These are phyloP conservation scores for Halcyon smyrnensis DNA, from an alignment of 2,797 vertebrate genomes.

Conservation along the genomic window DNA sequence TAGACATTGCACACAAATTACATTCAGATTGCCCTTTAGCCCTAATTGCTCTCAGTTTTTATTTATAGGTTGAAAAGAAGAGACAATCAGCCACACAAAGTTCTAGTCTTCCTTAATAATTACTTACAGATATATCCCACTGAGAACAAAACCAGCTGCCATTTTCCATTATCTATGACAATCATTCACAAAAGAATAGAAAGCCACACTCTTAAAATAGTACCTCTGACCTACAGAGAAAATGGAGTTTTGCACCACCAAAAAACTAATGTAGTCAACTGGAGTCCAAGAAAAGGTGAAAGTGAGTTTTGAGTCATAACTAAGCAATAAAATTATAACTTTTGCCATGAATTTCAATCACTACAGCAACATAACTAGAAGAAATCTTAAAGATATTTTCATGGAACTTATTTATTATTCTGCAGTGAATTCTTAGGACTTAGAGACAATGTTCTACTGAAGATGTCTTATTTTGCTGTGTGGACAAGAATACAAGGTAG, in stretches of 20 bases:
- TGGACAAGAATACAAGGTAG: neutral
- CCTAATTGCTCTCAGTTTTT: slow-evolving; percentile 59
- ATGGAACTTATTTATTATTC: neutral
- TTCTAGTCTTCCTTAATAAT: slow-evolving; percentile 54
- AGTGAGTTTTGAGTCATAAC: neutral
- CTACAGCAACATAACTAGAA: neutral
- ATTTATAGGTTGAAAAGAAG: slow-evolving; percentile 55
- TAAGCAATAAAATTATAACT: neutral
- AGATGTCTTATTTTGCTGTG: neutral
- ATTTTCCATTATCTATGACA: slow-evolving; percentile 42
- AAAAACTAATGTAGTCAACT: neutral
- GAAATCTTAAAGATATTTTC: neutral
- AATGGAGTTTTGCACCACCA: neutral
- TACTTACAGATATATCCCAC: slow-evolving; percentile 53
- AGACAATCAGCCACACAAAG: neutral
- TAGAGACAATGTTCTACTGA: neutral
- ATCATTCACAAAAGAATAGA: neutral
- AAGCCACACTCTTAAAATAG: neutral
- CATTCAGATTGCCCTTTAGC: slow-evolving; percentile 64
- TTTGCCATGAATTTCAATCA: neutral
- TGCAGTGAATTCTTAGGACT: neutral
- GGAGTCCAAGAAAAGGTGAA: neutral
- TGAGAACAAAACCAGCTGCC: slow-evolving; percentile 47
- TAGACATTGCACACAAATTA: slow-evolving; percentile 53
- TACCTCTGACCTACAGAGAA: neutral